Percentiles rank a stretch among this genome's conserved stretches.
Conservation (phyloP, 2,888 invertebrate genomes). For the Nasonia oneida region DNA sequence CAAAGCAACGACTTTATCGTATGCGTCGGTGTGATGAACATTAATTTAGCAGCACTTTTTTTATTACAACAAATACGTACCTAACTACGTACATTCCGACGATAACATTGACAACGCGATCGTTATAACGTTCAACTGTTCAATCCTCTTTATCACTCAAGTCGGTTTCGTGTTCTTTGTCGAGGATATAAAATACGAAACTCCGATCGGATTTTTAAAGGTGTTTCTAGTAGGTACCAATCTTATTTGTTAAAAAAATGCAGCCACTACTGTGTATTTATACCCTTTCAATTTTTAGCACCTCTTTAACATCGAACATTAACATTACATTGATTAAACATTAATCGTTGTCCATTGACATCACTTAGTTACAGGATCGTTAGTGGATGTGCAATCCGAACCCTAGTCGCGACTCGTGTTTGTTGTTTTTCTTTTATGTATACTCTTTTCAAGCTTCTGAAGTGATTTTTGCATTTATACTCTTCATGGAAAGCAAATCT, state of each 20-base stretch:
- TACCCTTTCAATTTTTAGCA: conserved; percentile 58
- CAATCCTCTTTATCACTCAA: conserved; percentile 12
- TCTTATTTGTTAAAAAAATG: conserved; percentile 39
- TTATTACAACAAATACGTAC: conserved; percentile 38
- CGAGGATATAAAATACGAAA: conserved; percentile 31
- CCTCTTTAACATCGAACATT: conserved; percentile 63
- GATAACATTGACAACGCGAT: conserved; percentile 44
- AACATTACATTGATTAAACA: conserved; percentile 62
- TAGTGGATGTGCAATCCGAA: conserved; percentile 47
- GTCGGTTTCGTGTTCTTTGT: conserved; percentile 30
- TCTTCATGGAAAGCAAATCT: conserved; percentile 50
- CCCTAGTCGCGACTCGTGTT: conserved; percentile 39
- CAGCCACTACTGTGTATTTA: conserved; percentile 37
- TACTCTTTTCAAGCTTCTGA: conserved; percentile 31
- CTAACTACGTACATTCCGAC: conserved; percentile 43
- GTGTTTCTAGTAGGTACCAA: conserved; percentile 35
- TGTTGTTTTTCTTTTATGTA: conserved; percentile 31
- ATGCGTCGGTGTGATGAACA: conserved; percentile 13
- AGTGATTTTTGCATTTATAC: conserved; percentile 33
- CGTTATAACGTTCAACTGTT: conserved; percentile 5
- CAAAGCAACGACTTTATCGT: conserved; percentile 29
- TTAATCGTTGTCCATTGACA: conserved; percentile 62
- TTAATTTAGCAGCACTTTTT: conserved; percentile 37
- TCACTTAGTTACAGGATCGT: conserved; percentile 52
- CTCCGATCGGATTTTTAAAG: conserved; percentile 39